These are phyloP conservation scores for Sinhomidia bicolor DNA, from an alignment of 2,888 invertebrate species.

Conservation along the genomic window DNA sequence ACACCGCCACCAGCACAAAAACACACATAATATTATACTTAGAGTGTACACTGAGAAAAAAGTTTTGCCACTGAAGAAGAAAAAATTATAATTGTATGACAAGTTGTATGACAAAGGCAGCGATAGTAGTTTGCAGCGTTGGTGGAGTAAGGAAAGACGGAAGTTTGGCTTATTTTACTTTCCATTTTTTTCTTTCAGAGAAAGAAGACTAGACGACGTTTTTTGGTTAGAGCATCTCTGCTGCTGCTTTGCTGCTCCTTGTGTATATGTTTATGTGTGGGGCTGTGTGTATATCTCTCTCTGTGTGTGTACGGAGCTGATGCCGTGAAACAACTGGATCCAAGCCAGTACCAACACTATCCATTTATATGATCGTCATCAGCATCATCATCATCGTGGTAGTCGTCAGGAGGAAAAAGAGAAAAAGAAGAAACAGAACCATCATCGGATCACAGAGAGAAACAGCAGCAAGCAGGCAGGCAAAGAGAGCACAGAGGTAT, in stretches of 20 bases:
- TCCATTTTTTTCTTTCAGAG: background rate
- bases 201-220: background rate
- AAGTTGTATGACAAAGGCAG: too few relatives aligned
- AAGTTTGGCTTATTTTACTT: too few relatives aligned
- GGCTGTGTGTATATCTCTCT: background rate
- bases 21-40: background rate
- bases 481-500: background rate
- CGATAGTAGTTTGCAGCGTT: too few relatives aligned
- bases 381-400: background rate
- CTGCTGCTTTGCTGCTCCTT: background rate
- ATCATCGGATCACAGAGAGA: background rate
- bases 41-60: background rate
- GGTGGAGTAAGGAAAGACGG: too few relatives aligned
- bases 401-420: background rate
- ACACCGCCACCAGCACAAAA: background rate
- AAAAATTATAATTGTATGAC: background rate
- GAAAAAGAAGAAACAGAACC: background rate
- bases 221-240: background rate
- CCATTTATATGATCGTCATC: constrained; percentile 19
- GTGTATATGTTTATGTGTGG: background rate
- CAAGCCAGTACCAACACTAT: constrained; percentile 13
- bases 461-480: background rate
- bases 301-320: background rate
- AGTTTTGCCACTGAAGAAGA: background rate
- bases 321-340: constrained; percentile 29